Evolutionary conservation across 1,140 invertebrate species (phyloP), one percentile per base, ranked within the genome.

Genomic region (Megathymus violae): DNA sequence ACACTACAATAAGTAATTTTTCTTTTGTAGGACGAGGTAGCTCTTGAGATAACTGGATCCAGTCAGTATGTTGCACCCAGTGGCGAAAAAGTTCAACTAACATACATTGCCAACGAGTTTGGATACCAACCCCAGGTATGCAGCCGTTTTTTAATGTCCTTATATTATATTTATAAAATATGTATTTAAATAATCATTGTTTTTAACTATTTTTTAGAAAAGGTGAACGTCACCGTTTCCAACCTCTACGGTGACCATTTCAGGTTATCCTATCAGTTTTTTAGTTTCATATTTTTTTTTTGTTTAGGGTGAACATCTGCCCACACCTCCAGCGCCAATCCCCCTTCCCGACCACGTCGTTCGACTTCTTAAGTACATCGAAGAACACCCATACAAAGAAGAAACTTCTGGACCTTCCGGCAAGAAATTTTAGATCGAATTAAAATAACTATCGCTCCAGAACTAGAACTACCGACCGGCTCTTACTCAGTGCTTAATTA

Each of bases 51-150:
- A 3, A 67, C 83, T 44, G 93, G 93, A 15, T 85, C 87, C 0
- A 92, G 89, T 68, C 75, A 82, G 31, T 94, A 91, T 84, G 92
- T 87, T 13, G 83, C 88, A 16, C 92, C 93, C 13, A 88, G 93
- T 61, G 88, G 91, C 47, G 27, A 85, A 60, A 34, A 60, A 17
- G 64, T 89, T 41, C 67, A 82, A 31, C 67, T 93, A 9, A 76
- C 70, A 9, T 94, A 92, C 76, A 65, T 91, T 14, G 93, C 93
- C 48, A 90, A 94, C 67, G 93, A 93, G 71, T 89, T 92, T 50
- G 93, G 93, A 63, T 93, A 89, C 86, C 92, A 92, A 66, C 91
- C 92, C 17, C 72, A 88, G 74, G 89, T 85, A 74, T n/a, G n/a
- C n/a, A n/a, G n/a, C n/a, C n/a, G n/a, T n/a, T n/a, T n/a, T n/a